phyloP scores from a whole-genome alignment of 2,797 vertebrate species.

The Antrozous pallidus region DNA sequence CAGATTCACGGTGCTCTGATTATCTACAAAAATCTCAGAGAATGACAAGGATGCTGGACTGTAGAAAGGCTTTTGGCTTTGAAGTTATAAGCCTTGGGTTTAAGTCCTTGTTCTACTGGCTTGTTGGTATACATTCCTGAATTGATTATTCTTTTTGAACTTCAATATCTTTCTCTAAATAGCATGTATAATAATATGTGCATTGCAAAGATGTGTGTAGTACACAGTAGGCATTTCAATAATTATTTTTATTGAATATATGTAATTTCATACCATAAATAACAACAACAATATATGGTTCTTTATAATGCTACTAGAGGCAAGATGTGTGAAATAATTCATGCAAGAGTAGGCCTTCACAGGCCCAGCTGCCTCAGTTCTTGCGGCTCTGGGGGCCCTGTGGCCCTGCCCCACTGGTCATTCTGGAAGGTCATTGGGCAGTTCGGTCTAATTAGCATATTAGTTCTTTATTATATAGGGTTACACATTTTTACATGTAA shows the following conservation, averaged over 20 bases:
- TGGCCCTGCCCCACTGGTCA: too few species aligned
- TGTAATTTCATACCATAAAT: neutral
- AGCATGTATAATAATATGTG: neutral
- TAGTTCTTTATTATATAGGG: too few species aligned
- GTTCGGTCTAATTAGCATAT: too few species aligned
- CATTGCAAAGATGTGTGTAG: neutral
- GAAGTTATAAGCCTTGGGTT: neutral
- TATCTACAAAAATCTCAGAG: neutral
- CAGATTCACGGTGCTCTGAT: neutral
- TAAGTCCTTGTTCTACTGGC: neutral
- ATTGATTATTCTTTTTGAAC: neutral
- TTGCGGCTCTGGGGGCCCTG: fast-evolving
- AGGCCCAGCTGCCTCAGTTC: too few species aligned
- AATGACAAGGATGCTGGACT: neutral
- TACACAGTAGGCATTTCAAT: neutral
- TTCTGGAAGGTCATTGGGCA: too few species aligned
- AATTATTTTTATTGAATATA: neutral
- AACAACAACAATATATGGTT: neutral
- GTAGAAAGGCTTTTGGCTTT: neutral
- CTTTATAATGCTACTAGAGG: neutral
- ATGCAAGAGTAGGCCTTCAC: too few species aligned
- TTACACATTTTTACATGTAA: neutral
- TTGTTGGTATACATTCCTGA: neutral
- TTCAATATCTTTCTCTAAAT: neutral
- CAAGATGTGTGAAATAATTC: too few species aligned